A percentile compares a stretch with the other conserved stretches of the same genome.
Evolutionary conservation across 2,797 vertebrate genomes (phyloP).

Genomic region (Lithobates sylvaticus): DNA sequence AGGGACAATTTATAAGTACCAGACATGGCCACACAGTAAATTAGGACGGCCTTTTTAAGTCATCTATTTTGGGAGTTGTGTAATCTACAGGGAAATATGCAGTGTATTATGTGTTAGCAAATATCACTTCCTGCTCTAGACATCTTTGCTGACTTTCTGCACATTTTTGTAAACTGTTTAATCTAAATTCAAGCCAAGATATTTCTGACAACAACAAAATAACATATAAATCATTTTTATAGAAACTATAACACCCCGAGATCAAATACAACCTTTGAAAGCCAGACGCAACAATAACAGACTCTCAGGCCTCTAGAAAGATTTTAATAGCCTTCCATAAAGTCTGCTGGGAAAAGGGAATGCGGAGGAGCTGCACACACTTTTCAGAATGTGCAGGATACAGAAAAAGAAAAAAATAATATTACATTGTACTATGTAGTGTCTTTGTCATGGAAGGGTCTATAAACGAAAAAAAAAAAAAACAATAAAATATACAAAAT

Average conservation of each 20-base stretch:
- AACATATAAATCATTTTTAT: conserved; percentile 62
- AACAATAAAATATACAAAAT: too few relatives aligned
- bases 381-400: background rate
- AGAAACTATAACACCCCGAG: conserved; percentile 65
- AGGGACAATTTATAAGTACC: conserved; percentile 2
- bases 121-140: conserved; percentile 66
- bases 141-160: conserved; percentile 64
- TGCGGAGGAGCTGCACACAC: background rate
- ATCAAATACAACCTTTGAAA: conserved; percentile 66
- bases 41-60: conserved; percentile 6
- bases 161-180: conserved; percentile 66
- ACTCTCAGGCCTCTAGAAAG: conserved; percentile 70
- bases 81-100: conserved; percentile 64
- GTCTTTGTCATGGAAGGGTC: too few relatives aligned
- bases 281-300: conserved; percentile 68
- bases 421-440: too few relatives aligned
- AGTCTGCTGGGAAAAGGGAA: conserved; percentile 31
- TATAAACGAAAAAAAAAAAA: too few relatives aligned
- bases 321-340: conserved; percentile 68
- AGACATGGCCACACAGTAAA: background rate
- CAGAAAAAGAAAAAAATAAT: background rate
- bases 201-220: conserved; percentile 64
- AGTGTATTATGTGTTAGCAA: conserved; percentile 72
- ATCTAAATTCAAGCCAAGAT: conserved; percentile 62
- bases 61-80: conserved; percentile 41